Evolutionary conservation across 2,797 vertebrate species (phyloP).

Genomic region (Tadarida brasiliensis): DNA sequence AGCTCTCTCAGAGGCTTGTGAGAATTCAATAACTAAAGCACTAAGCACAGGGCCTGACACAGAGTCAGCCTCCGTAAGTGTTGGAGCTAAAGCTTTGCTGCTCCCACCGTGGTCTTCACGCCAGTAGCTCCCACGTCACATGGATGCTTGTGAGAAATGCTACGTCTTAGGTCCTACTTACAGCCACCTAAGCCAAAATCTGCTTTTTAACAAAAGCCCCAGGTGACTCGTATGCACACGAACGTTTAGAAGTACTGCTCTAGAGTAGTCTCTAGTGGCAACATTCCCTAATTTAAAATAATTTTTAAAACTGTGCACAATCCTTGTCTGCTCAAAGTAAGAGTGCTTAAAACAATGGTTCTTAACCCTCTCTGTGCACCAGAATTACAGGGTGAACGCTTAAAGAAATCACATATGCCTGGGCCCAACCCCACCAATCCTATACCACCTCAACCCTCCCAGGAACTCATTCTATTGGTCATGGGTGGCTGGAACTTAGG

Average conservation of each 20-base stretch:
- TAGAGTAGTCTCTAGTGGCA: not conserved
- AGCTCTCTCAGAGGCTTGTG: not conserved
- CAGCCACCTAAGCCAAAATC: not conserved
- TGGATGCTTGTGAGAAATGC: not conserved
- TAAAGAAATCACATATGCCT: not conserved
- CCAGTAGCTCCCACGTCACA: not conserved
- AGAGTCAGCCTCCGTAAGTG: not conserved
- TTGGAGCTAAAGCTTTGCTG: not conserved
- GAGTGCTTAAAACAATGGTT: not conserved
- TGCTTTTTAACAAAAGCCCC: not conserved
- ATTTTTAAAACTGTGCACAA: not conserved
- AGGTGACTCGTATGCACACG: not conserved
- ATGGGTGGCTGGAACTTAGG: not conserved
- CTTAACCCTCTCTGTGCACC: not conserved
- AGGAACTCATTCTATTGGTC: not conserved
- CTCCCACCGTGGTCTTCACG: not conserved
- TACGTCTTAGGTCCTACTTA: not conserved
- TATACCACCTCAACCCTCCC: not conserved
- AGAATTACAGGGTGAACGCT: not conserved
- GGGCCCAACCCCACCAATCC: not conserved
- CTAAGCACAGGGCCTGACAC: not conserved
- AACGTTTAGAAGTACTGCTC: not conserved
- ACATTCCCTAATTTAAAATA: not conserved
- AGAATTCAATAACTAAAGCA: not conserved
- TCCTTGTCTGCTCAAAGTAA: not conserved